A percentile compares a stretch with the other conserved stretches of the same genome.
Evolutionary conservation across 92 coral and sea anemone species (phyloP).

Genomic region (Isaurus tuberculatus): DNA sequence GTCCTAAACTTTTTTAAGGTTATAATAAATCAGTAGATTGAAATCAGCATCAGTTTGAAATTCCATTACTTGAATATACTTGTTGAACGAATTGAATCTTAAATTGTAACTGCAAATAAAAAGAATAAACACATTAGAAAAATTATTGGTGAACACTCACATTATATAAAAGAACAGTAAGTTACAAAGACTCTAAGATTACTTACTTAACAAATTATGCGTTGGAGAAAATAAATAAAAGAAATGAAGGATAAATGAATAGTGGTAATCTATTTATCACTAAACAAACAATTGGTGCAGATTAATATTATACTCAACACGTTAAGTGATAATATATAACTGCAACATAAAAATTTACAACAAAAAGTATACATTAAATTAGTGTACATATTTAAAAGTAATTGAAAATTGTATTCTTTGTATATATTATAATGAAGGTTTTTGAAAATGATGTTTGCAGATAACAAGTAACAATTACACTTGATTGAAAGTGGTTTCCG

Average conservation of each 20-base stretch:
- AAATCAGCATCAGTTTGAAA: constrained; percentile 2
- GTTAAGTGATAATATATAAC: constrained; percentile 4
- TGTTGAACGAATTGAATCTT: constrained; percentile 16
- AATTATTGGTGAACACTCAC: constrained; percentile 3
- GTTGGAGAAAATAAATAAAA: neutral
- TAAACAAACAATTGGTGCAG: constrained; percentile 7
- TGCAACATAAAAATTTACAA: constrained; percentile 4
- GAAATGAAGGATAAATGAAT: constrained; percentile 4
- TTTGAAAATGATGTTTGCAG: neutral
- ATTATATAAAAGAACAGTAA: neutral
- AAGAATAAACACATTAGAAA: neutral
- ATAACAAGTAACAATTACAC: neutral
- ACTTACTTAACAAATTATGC: constrained; percentile 8
- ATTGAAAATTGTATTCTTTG: constrained; percentile 4
- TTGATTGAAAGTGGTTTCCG: constrained; percentile 22
- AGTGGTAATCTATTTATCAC: constrained; percentile 8
- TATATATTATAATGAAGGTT: constrained; percentile 5
- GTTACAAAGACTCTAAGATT: constrained; percentile 1
- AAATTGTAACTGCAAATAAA: constrained; percentile 18
- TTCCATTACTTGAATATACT: constrained; percentile 17
- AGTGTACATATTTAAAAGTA: constrained; percentile 17
- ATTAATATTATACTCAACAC: constrained; percentile 6
- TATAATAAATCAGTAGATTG: constrained; percentile 6
- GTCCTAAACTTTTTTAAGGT: neutral
- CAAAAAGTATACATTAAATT: constrained; percentile 7